Base-by-base conservation (phyloP, 2,888 invertebrate genomes). In the Yponomeuta evonymella region DNA sequence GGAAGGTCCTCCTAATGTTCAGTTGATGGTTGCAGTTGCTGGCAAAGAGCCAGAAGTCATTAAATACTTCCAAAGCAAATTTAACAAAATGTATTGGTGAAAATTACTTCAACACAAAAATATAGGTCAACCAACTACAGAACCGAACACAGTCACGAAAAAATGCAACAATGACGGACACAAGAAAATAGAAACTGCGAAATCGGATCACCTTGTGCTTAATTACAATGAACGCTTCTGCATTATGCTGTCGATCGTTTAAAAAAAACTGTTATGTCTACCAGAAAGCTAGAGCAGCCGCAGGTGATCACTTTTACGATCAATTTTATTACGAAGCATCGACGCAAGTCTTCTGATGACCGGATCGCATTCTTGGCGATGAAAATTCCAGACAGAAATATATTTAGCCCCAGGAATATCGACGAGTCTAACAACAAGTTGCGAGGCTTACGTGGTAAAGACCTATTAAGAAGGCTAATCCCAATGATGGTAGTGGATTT, bases 131-230 rank as follows among this genome's bases (percentile, higher is more conserved):
- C 81, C 75, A 80, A 78, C 77, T 71, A 76, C 76, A 81, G 81
- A 82, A 79, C 76, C 81, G 81, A 82, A 79, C 74, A 76, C 74
- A 75, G 75, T 77, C 77, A 79, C 79, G 78, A 78, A 82, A 81
- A 82, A 79, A 76, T 76, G 74, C 82, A 81, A 76, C 79, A 78
- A 76, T 76, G 76, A 33, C 10, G 11, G 76, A 73, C 73, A 77
- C 75, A 73, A 78, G 79, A 74, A 81, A 82, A 85, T 79, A 71
- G 68, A 70, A 65, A 73, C 72, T 29, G 72, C 73, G 70, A 73
- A 75, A 73, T 71, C 73, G 78, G 72, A 82, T 79, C 81, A 82
- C 85, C 83, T 85, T 85, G 86, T 82, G 80, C 84, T 84, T 87
- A 85, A 86, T 86, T 83, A 83, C 83, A 69, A 74, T 75, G 72